Base-by-base conservation (phyloP, 2,113 vertebrate genomes). In the Spheniscus mendiculus region DNA sequence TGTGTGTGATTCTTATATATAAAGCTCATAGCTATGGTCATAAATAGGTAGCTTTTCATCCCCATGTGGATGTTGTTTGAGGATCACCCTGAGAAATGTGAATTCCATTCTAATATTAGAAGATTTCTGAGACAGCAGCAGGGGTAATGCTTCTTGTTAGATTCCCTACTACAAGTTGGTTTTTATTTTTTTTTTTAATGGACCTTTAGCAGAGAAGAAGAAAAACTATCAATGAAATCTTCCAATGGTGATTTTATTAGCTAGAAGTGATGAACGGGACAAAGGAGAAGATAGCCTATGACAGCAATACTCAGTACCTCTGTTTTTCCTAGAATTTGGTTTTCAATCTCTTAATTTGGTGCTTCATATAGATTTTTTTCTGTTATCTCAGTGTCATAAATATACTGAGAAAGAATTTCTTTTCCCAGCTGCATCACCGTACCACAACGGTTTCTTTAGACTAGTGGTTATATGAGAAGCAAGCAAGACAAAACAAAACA, bases 101-200 rank as follows among this genome's bases (percentile, higher is more conserved):
- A 97, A 97, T 95, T 97, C 88, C 79, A 89, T 85, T 97, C 97
- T 97, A 96, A 95, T 97, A 97, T 96, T 97, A 96, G 86, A 97
- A 98, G 90, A 97, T 97, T 97, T 94, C 91, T 96, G 87, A 97
- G 87, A 93, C 95, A 96, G 96, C 93, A 96, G 70, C 94, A 98
- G 93, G 92, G 96, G 92, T 97, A 88, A 96, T 82, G 76, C 59
- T 80, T 93, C 90, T 97, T 93, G 82, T 91, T 94, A 93, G 91
- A 97, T 96, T 93, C 70, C 69, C 49, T 95, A 71, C 40, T 89
- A 93, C 88, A 45, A 89, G 62, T 49, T 49, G 86, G 16, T 18
- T 45, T 14, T 53, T 30, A 11, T 18, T 90, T 95, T 85, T 96
- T 96, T 83, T 21, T 93, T 79, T 95, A 85, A 87, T 85, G 15